Base-by-base conservation (phyloP, 2,113 vertebrate species). In the Megaptera novaeangliae region DNA sequence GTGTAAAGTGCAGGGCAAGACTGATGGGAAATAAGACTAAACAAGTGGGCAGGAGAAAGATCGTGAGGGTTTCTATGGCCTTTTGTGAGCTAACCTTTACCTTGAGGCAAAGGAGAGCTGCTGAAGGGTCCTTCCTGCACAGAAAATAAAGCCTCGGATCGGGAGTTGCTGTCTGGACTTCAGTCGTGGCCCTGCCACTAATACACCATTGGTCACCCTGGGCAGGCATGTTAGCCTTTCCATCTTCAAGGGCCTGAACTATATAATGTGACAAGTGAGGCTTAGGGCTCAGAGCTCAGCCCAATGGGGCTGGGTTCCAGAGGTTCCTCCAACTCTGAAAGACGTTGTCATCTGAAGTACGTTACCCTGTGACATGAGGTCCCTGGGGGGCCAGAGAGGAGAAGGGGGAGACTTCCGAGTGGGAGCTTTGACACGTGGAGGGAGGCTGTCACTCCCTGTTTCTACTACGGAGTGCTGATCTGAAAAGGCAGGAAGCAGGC, bases 71-170 rank as follows among this genome's bases (percentile, higher is more conserved):
- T 59, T 10, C 55, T 2, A 34, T 12, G 34, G 20, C 29, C 20
- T 87, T 21, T 34, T 12, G 1, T 34, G 34, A 83, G 61, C 2
- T 80, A 64, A 46, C 64, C 29, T 90, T 78, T 57, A 14, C 64
- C 46, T 36, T 9, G 8, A 31, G 71, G 63, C 36, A 63, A 36
- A 1, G 8, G 39, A 7, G 5, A 44, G 39, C 11, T 17, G 27
- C 27, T 14, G 11, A 78, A 17, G 31, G 3, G 25, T 36, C 13
- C 25, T 31, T 39, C 21, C 1, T 11, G 0, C 15, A 25, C 1
- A 77, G 63, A 66, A 25, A 78, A 31, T 57, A 82, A n/a, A 82
- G 66, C 44, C 5, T 69, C 31, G 61, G n/a, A n/a, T 29, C 8
- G 25, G 4, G 11, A n/a, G 46, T 39, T 11, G 18, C 72, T 2